Percentiles rank a stretch among this genome's conserved stretches.
phyloP scores from a whole-genome alignment of 2,888 invertebrate species.

The Sturmia bella region DNA sequence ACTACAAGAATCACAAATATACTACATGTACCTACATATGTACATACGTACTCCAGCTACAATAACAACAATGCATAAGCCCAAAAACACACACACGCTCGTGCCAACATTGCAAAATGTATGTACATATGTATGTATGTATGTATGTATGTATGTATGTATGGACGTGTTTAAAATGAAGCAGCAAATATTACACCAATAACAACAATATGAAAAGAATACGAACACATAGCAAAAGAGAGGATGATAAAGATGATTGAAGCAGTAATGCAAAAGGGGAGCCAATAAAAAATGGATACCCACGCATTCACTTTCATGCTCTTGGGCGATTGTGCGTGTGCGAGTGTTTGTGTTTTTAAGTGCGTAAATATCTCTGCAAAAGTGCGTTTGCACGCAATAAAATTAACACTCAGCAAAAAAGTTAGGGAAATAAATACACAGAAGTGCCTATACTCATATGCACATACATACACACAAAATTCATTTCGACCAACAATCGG shows the following conservation, averaged over 20 bases:
- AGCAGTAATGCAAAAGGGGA: conserved; percentile 61
- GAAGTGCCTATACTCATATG: neutral
- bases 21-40: neutral
- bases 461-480: no score
- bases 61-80: conserved; percentile 1
- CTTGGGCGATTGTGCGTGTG: neutral
- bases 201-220: conserved; percentile 12
- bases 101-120: conserved; percentile 37
- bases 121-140: neutral
- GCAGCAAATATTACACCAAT: conserved; percentile 24
- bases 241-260: conserved; percentile 3
- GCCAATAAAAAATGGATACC: conserved; percentile 15
- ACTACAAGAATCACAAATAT: conserved; percentile 7
- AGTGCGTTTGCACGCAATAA: conserved; percentile 62
- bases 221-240: conserved; percentile 17
- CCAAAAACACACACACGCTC: conserved; percentile 10
- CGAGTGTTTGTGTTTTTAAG: neutral
- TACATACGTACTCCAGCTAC: neutral
- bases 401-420: conserved; percentile 35
- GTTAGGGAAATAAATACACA: conserved; percentile 12
- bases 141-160: no score
- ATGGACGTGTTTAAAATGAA: conserved; percentile 39
- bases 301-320: conserved; percentile 3
- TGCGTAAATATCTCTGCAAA: conserved; percentile 45
- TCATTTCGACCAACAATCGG: no score